Evolutionary conservation across 2,113 vertebrate genomes (phyloP), one percentile per base, ranked within the genome.

Genomic region (Sterna hirundo): DNA sequence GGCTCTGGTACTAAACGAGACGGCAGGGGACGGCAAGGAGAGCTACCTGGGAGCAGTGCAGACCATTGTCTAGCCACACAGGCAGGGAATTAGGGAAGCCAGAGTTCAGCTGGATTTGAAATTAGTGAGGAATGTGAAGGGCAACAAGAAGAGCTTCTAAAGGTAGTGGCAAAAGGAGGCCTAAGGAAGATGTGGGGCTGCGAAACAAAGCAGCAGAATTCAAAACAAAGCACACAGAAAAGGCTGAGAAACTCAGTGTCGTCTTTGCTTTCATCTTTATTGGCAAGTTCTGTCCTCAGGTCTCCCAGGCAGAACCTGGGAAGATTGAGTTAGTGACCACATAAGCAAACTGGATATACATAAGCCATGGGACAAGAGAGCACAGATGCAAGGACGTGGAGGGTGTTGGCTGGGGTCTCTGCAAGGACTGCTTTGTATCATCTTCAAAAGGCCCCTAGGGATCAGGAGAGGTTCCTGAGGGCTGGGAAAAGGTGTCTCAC

Each of bases 1-100:
- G 32, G 55, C 38, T 75, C 38, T 6, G 4, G 6, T 3, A 4
- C 27, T 68, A 36, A 72, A 91, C 46, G 7, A 42, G 23, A 83
- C 46, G 15, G 20, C 36, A 78, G 30, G 58, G 15, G 3, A 82
- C 9, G 15, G 11, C 25, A 83, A 76, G 44, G 32, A 80, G 26
- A 7, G 25, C 42, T 79, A 19, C 13, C 19, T 25, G 15, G 83
- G 10, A 83, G 19, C 47, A 42, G 25, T 15, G 9, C 42, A 85
- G 65, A n/a, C 12, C 0, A 0, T 11, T 70, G 40, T 52, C 25
- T 5, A 0, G 12, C 60, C 13, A 12, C 18, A 26, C 7, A 71
- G 29, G 8, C 44, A 60, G n/a, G 29, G 20, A 65, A 90, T 42
- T 38, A 51, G 9, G 17, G 26, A 90, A 86, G 25, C 36, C 19